A percentile compares a stretch with the other conserved stretches of the same genome.
phyloP scores from a whole-genome alignment of 2,888 invertebrate genomes.

The Neoascia interrupta region DNA sequence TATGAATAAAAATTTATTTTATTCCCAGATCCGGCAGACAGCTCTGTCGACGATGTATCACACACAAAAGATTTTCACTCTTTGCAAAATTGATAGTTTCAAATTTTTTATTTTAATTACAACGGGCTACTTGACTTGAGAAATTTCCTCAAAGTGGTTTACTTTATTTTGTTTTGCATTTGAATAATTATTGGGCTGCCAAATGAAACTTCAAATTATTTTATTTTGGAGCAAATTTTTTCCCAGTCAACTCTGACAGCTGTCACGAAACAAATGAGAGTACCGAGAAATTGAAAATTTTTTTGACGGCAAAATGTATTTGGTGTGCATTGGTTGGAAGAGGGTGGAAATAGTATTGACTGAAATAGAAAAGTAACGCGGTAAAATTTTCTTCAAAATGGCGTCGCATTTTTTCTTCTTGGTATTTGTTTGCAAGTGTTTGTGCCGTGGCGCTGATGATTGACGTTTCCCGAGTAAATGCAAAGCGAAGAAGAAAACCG shows the following conservation, averaged over 20 bases:
- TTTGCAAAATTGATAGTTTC: constrained; percentile 48
- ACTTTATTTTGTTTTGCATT: constrained; percentile 64
- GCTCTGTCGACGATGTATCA: constrained; percentile 35
- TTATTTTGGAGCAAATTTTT: constrained; percentile 45
- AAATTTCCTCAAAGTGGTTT: constrained; percentile 70
- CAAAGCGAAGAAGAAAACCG: too few species aligned
- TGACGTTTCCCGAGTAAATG: constrained; percentile 40
- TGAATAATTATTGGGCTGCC: constrained; percentile 60
- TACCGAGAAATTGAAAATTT: constrained; percentile 26
- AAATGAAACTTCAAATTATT: constrained; percentile 67
- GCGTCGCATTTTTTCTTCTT: constrained; percentile 59
- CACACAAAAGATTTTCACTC: constrained; percentile 26
- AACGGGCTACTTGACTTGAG: constrained; percentile 54
- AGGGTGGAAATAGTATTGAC: constrained; percentile 8
- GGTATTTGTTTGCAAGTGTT: constrained; percentile 3
- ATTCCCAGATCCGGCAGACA: constrained; percentile 13
- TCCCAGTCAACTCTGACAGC: constrained; percentile 68
- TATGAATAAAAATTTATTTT: constrained; percentile 9
- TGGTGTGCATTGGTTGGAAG: constrained; percentile 4
- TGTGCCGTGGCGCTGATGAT: constrained; percentile 47
- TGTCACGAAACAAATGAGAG: constrained; percentile 69
- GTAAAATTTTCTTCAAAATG: constrained; percentile 70
- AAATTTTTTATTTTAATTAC: too few species aligned
- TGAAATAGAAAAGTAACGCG: constrained; percentile 67
- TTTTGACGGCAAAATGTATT: constrained; percentile 31